These are phyloP conservation scores for Ctenicera cuprea DNA, from an alignment of 2,888 invertebrate species.

Conservation along the genomic window DNA sequence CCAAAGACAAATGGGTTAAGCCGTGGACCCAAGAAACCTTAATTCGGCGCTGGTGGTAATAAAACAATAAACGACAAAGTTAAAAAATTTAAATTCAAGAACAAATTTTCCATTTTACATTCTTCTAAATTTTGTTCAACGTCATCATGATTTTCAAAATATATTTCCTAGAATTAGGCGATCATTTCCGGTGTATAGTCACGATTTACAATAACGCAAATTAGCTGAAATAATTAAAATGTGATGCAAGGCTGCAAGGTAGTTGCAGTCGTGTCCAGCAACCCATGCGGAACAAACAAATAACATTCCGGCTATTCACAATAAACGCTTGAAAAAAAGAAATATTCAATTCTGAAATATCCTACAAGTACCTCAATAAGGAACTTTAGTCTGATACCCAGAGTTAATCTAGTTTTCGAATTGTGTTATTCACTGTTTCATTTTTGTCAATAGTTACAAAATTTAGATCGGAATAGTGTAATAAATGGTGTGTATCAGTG, in stretches of 20 bases:
- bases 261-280: not conserved
- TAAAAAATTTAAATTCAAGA: too few species aligned
- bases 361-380: not conserved
- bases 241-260: not conserved
- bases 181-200: too few species aligned
- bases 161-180: too few species aligned
- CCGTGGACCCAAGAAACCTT: too few species aligned
- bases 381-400: conserved; percentile 17
- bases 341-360: not conserved
- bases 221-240: not conserved
- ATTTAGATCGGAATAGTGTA: not conserved
- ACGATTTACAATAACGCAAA: too few species aligned
- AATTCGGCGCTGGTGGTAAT: too few species aligned
- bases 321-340: not conserved
- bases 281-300: conserved; percentile 13
- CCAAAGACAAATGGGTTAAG: too few species aligned
- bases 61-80: too few species aligned
- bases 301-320: conserved; percentile 2
- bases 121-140: too few species aligned
- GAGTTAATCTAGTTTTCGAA: not conserved
- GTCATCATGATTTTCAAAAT: too few species aligned
- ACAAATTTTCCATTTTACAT: too few species aligned
- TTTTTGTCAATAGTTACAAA: not conserved
- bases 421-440: not conserved
- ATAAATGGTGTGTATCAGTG: too few species aligned